Base-by-base conservation (phyloP, 2,797 vertebrate genomes). In the Hylomyscus alleni region DNA sequence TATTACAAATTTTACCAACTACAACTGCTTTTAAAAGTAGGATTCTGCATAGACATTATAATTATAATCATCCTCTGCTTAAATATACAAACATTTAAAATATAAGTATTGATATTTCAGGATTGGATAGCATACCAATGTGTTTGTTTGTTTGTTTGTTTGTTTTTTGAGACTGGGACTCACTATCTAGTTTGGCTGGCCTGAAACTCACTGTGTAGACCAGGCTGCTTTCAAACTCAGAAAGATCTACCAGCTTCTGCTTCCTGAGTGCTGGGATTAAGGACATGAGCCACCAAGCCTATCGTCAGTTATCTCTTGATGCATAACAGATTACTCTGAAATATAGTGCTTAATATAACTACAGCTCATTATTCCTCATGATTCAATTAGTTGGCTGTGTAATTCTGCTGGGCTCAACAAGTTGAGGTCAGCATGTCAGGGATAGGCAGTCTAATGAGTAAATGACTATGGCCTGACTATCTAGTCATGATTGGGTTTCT, bases 21-120 rank as follows among this genome's bases (percentile, higher is more conserved):
- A 17, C 54, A 34, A 60, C 40, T 89, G 13, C 73, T 94, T 94
- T 90, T 82, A 40, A 47, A 65, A 80, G 60, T 65, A 47, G 69
- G 75, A 76, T 90, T 91, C 50, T 93, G 15, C 12, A 14, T 93
- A 13, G 89, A 62, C 44, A 77, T 91, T 89, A n/a, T 88, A 81
- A 58, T 72, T 73, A 73, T 87, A 85, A 87, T 60, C 17, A 65
- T 76, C 73, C 3, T 93, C 13, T 90, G 13, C 19, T 82, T 95
- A 91, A 88, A 56, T 88, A 69, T 69, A 29, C 34, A 9, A 65
- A 58, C 56, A 34, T 84, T 47, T 80, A 40, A 73, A 65, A 72
- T 54, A 47, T 87, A 58, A 47, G 40, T 44, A 65, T 47, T 90
- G 20, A 13, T 87, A 19, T 94, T 87, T 20, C 26, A 26, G 20